phyloP scores from a whole-genome alignment of 2,888 invertebrate genomes.

The Smittia aterrima region DNA sequence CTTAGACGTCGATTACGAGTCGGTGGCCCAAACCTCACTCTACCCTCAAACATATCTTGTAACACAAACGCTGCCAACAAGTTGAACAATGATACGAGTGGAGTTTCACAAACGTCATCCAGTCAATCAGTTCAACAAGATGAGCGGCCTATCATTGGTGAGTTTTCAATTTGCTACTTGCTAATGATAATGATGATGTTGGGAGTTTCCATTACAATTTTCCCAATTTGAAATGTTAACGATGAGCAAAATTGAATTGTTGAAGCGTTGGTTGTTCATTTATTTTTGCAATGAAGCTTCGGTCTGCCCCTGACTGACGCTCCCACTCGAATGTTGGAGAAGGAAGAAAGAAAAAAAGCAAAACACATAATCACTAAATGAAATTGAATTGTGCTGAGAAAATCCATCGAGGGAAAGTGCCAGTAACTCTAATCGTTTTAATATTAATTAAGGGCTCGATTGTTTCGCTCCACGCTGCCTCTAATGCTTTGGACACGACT shows the following conservation, averaged over 20 bases:
- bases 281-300: neutral
- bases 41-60: constrained; percentile 32
- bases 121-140: constrained; percentile 77
- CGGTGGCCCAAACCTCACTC: constrained; percentile 38
- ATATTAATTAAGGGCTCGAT: constrained; percentile 40
- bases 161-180: constrained; percentile 12
- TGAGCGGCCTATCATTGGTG: constrained; percentile 49
- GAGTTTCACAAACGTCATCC: constrained; percentile 76
- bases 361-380: constrained; percentile 34
- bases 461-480: neutral
- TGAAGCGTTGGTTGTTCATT: neutral
- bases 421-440: constrained; percentile 40
- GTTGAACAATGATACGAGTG: constrained; percentile 65
- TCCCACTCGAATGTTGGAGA: neutral
- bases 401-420: neutral
- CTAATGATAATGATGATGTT: constrained; percentile 19
- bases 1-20: constrained; percentile 72
- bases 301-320: neutral
- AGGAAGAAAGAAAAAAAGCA: neutral
- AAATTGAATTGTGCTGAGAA: constrained; percentile 19
- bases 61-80: constrained; percentile 13
- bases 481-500: constrained; percentile 34
- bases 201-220: neutral
- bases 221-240: neutral
- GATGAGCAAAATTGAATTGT: neutral